These are phyloP conservation scores for Platycheirus albimanus DNA, from an alignment of 2,888 invertebrate species.

Conservation along the genomic window DNA sequence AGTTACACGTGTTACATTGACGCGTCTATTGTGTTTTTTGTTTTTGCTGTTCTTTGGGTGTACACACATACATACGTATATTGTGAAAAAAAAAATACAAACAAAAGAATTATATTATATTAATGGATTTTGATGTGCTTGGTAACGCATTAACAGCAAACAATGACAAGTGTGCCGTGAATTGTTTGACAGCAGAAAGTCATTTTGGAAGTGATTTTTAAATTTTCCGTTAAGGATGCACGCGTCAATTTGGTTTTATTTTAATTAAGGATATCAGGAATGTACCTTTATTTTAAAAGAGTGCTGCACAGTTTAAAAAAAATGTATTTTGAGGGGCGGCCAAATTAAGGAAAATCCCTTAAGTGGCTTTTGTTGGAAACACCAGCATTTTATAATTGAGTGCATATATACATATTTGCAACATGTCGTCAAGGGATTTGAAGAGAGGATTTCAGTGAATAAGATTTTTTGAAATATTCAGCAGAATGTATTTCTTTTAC, in stretches of 20 bases:
- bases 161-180: conserved; percentile 26
- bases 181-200: conserved; percentile 8
- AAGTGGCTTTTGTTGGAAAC: no score
- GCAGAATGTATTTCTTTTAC: no score
- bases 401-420: no score
- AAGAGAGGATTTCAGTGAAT: no score
- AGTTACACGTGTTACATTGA: conserved; percentile 8
- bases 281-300: neutral
- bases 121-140: conserved; percentile 20
- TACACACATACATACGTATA: no score
- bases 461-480: no score
- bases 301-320: no score
- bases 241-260: conserved; percentile 7
- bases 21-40: conserved; percentile 37
- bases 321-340: no score
- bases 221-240: neutral
- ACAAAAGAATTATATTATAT: conserved; percentile 43
- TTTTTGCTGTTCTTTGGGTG: neutral
- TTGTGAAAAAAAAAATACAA: conserved; percentile 40
- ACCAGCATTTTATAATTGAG: no score
- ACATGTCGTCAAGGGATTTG: no score
- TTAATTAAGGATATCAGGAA: conserved; percentile 39
- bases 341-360: no score
- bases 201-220: conserved; percentile 24
- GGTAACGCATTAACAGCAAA: neutral